Evolutionary conservation across 2,113 vertebrate species (phyloP).

Genomic region (Psilopsiagon aurifrons): DNA sequence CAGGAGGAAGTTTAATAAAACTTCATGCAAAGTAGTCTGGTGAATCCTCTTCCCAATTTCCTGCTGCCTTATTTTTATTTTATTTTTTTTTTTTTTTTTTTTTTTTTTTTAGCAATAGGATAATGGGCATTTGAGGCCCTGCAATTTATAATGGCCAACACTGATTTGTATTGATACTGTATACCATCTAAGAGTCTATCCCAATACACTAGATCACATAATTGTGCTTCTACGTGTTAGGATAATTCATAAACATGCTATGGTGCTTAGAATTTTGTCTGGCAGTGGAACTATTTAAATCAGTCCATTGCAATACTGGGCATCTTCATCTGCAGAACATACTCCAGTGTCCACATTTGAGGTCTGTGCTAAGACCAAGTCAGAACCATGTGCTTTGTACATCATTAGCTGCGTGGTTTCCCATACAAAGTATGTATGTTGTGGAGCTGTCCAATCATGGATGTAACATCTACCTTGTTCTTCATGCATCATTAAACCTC

Average conservation of each 20-base stretch:
- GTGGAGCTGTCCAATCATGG: background rate
- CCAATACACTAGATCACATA: background rate
- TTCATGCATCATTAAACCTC: background rate
- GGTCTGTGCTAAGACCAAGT: background rate
- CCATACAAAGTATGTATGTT: background rate
- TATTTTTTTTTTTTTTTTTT: too few species aligned
- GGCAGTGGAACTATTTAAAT: background rate
- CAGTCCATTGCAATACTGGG: background rate
- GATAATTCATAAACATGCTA: background rate
- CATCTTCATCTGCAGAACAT: background rate
- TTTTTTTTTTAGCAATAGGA: background rate
- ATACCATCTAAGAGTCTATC: background rate
- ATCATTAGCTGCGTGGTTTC: background rate
- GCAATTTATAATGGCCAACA: background rate
- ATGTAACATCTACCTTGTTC: background rate
- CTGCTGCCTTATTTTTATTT: background rate
- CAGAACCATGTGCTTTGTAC: background rate
- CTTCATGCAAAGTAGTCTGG: background rate
- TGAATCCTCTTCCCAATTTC: background rate
- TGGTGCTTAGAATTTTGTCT: background rate
- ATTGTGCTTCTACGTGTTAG: background rate
- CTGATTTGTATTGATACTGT: background rate
- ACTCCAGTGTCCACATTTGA: background rate
- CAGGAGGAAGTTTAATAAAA: slow-evolving; percentile 24
- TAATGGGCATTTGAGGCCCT: background rate